Evolutionary conservation across 92 coral and sea anemone species (phyloP).

Genomic region (Epizoanthus fatuus): DNA sequence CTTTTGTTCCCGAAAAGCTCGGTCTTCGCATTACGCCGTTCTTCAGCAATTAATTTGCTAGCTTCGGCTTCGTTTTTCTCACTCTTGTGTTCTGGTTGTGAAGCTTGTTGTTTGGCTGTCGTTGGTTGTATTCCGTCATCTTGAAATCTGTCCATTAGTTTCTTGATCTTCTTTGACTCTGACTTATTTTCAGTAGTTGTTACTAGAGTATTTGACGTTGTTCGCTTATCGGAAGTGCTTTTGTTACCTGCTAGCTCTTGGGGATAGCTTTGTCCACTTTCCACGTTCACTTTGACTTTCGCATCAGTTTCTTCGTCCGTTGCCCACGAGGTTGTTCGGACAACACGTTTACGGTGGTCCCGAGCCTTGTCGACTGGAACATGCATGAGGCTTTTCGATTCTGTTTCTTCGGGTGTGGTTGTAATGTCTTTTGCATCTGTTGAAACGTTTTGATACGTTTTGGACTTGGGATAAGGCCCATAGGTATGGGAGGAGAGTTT

Average conservation of each 20-base stretch:
- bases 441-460: neutral
- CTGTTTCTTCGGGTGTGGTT: neutral
- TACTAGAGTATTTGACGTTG: neutral
- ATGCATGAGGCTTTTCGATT: constrained; percentile 30
- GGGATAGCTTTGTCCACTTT: neutral
- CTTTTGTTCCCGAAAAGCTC: neutral
- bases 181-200: neutral
- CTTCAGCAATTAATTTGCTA: neutral
- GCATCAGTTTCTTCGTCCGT: constrained; percentile 5
- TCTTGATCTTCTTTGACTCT: neutral
- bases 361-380: constrained; percentile 13
- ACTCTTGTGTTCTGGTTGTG: neutral
- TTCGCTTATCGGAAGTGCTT: neutral
- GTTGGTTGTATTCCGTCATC: neutral
- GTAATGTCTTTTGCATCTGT: neutral
- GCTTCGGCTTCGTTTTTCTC: neutral
- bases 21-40: neutral
- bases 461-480: neutral
- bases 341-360: neutral
- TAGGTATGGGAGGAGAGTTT: neutral
- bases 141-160: constrained; percentile 13
- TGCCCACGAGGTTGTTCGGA: constrained; percentile 35
- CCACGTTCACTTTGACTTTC: neutral
- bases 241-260: neutral
- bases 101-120: neutral